Evolutionary conservation across 2,797 vertebrate species (phyloP).

Genomic region (Carapus acus): DNA sequence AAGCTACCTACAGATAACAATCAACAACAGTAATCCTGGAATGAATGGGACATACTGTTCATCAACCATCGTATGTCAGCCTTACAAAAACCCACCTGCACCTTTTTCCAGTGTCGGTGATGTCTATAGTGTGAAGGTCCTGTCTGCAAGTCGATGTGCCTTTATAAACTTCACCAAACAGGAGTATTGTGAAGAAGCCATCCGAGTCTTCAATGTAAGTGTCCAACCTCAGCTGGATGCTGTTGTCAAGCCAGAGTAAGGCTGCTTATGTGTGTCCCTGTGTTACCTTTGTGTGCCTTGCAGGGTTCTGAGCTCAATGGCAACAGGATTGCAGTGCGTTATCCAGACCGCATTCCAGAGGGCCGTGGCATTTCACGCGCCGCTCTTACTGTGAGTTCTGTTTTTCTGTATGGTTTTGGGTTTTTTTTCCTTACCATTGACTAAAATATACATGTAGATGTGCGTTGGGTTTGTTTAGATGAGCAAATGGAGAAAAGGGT

Average conservation of each 20-base stretch:
- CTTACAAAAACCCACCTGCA: not conserved
- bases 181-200: constrained; percentile 70
- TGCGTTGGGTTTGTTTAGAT: not conserved
- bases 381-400: no score
- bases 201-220: constrained; percentile 67
- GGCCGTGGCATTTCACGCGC: constrained; percentile 66
- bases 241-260: not conserved
- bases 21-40: no score
- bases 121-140: constrained; percentile 68
- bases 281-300: not conserved
- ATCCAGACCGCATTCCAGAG: constrained; percentile 66
- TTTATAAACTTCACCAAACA: constrained; percentile 76
- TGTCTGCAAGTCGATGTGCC: constrained; percentile 69
- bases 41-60: no score
- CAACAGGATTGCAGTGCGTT: constrained; percentile 60
- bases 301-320: constrained; percentile 61
- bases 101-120: constrained; percentile 63
- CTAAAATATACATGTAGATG: no score
- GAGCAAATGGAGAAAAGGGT: not conserved
- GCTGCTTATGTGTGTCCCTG: not conserved
- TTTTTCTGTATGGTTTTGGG: no score
- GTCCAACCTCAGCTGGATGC: no score
- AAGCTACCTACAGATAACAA: no score
- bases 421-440: not conserved
- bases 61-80: no score